These are phyloP conservation scores for Hypotaenidia okinawae DNA, from an alignment of 2,797 vertebrate species.

Conservation along the genomic window DNA sequence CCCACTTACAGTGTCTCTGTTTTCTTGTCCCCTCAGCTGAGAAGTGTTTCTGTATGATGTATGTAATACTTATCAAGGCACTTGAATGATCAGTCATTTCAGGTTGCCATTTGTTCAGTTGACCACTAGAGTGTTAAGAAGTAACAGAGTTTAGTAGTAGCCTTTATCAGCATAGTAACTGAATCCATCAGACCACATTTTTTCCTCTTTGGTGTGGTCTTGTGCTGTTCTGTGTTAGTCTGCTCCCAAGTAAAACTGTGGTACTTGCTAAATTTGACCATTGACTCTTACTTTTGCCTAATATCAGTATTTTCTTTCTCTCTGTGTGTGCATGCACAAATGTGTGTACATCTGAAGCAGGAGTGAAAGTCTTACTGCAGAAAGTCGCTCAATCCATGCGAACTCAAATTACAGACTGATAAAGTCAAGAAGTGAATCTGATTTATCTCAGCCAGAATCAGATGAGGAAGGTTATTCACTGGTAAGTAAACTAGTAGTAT, in stretches of 20 bases:
- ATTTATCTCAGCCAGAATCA: slow-evolving; percentile 96
- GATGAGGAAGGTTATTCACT: slow-evolving; percentile 92
- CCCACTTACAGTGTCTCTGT: background rate
- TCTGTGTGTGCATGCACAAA: rapidly evolving
- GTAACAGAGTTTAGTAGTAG: background rate
- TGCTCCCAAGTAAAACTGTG: background rate
- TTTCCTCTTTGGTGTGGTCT: background rate
- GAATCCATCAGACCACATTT: background rate
- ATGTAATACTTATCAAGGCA: background rate
- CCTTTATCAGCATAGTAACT: background rate
- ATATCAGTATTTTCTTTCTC: background rate
- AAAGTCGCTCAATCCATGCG: slow-evolving; percentile 88
- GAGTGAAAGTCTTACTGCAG: slow-evolving; percentile 95
- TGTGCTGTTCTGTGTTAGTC: background rate
- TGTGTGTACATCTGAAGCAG: slow-evolving; percentile 71
- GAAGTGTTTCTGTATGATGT: background rate
- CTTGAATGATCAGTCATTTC: background rate
- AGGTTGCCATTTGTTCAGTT: background rate
- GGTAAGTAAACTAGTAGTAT: slow-evolving; percentile 75
- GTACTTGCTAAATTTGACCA: background rate
- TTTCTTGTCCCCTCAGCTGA: background rate
- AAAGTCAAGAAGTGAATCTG: slow-evolving; percentile 97
- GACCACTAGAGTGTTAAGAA: background rate
- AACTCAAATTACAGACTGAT: slow-evolving; percentile 90
- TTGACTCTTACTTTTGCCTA: background rate